Base-by-base conservation (phyloP, 2,797 vertebrate genomes). In the Chrysocyon brachyurus region DNA sequence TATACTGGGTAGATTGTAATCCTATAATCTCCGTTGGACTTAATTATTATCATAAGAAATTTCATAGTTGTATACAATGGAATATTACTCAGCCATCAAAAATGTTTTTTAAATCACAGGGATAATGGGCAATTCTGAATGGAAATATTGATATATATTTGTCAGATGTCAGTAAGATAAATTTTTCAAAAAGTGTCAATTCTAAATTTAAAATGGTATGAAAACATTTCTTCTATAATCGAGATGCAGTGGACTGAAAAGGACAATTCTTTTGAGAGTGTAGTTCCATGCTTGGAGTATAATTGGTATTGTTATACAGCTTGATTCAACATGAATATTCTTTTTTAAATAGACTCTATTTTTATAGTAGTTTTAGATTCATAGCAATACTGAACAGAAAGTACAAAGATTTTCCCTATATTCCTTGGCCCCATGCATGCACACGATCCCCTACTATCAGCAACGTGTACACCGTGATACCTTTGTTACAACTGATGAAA, bases 121-220 rank as follows among this genome's bases (percentile, higher is more conserved):
- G 64, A 24, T 78, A 86, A 83, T 66, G 6, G 56, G 15, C 0
- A 90, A 16, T 56, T 97, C 73, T 78, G 54, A 96, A 96, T 86
- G 12, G 5, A 96, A 95, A 97, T 40, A 40, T 40, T 40, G 40
- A 46, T 93, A 96, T 96, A 31, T 26, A 63, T 68, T 95, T 94
- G 3, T 61, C 91, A 98, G 12, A 5, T 61, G 3, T 54, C 3
- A 1, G 2, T 91, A 52, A 64, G 16, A n/a, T 77, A 97, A 49
- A 84, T 57, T 49, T 68, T 28, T 16, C 14, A 40, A 40, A 26
- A 79, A 92, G 12, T 64, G 26, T 84, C 6, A 96, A 33, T 87
- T 90, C 24, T 36, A 70, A 31, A 57, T 8, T 17, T n/a, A 86
- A 7, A 75, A 33, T 0, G 21, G 2, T 85, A 66, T 88, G 90